Evolutionary conservation across 2,113 vertebrate species (phyloP).

Genomic region (Aptenodytes forsteri): DNA sequence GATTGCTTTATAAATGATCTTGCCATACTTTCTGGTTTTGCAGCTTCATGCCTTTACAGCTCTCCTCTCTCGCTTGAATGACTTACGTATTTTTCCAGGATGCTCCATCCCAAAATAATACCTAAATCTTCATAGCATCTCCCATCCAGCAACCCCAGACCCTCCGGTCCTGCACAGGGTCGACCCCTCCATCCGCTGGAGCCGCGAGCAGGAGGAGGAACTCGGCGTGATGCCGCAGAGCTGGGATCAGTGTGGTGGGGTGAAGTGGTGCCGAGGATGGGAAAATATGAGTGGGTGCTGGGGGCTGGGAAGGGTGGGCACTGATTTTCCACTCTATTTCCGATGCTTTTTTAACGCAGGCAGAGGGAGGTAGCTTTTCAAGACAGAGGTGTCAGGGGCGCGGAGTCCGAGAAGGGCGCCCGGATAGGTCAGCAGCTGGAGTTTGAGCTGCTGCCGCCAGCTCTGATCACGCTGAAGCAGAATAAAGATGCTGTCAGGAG

Average conservation of each 20-base stretch:
- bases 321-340: not conserved
- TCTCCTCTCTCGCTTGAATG: not conserved
- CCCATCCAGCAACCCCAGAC: not conserved
- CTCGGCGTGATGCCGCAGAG: not conserved
- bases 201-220: not conserved
- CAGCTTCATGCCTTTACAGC: not conserved
- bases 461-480: not conserved
- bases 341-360: not conserved
- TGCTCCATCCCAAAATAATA: not conserved
- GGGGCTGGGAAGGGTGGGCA: not conserved
- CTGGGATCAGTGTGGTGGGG: not conserved
- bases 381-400: not conserved
- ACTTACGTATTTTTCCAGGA: not conserved
- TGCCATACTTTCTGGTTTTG: not conserved
- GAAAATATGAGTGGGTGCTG: not conserved
- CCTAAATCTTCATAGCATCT: not conserved
- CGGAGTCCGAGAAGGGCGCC: too few species aligned
- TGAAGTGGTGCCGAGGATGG: not conserved
- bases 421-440: not conserved
- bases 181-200: not conserved
- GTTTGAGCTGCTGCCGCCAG: not conserved
- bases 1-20: not conserved
- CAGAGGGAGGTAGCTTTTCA: not conserved
- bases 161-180: not conserved
- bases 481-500: not conserved